Percentiles rank a stretch among this genome's conserved stretches.
These are phyloP conservation scores for Odobenus rosmarus DNA, from an alignment of 2,113 vertebrate genomes.

Conservation along the genomic window DNA sequence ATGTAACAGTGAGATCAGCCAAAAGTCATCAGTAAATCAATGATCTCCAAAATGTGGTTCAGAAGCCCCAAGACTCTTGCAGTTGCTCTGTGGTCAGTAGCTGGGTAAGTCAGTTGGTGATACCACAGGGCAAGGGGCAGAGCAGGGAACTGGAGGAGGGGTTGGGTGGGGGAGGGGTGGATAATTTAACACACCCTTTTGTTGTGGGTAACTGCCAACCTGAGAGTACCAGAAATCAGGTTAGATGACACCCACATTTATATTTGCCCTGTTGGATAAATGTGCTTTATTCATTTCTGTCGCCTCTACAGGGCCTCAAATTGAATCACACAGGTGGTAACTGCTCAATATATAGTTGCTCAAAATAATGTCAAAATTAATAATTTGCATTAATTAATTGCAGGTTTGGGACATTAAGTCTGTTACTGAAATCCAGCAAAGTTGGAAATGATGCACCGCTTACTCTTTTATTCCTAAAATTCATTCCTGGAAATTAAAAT, in stretches of 20 bases:
- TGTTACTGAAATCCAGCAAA: neutral
- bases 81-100: neutral
- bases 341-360: neutral
- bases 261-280: neutral
- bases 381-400: neutral
- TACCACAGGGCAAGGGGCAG: rapidly evolving
- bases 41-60: neutral
- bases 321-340: neutral
- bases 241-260: neutral
- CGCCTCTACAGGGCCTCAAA: neutral
- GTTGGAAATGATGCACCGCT: neutral
- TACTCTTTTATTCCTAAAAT: neutral
- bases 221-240: neutral
- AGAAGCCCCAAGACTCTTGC: neutral
- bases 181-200: neutral
- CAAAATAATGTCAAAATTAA: neutral
- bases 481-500: neutral
- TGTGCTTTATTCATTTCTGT: neutral
- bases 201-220: neutral
- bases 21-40: neutral
- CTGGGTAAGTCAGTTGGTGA: neutral
- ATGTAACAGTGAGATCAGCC: neutral
- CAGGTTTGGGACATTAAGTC: neutral
- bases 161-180: neutral
- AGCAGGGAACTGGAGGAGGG: neutral